phyloP scores from a whole-genome alignment of 2,113 vertebrate genomes.

The Chlamydotis undulata region DNA sequence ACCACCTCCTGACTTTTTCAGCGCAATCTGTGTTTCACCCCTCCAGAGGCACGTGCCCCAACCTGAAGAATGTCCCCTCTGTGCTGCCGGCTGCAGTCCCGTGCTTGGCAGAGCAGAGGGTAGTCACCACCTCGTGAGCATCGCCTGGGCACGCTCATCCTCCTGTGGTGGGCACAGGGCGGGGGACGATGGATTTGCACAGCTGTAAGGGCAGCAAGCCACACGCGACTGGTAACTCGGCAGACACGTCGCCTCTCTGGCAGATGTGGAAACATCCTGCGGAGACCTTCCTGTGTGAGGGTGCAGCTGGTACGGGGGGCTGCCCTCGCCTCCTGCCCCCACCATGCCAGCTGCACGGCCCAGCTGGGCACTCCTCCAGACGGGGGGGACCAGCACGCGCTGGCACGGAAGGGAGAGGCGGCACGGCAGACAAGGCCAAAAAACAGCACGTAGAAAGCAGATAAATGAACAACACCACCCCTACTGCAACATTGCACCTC shows the following conservation, averaged over 20 bases:
- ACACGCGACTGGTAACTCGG: not conserved
- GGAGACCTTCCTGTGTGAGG: not conserved
- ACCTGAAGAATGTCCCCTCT: not conserved
- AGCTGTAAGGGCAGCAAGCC: constrained; percentile 50
- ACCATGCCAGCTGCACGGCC: not conserved
- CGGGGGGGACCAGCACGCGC: not conserved
- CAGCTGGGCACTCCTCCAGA: not conserved
- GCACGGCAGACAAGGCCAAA: not conserved
- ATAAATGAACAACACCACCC: not conserved
- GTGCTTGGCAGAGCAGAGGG: not conserved
- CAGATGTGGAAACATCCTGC: constrained; percentile 19
- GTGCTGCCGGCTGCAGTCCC: not conserved
- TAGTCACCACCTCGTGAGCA: not conserved
- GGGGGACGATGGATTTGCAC: not conserved
- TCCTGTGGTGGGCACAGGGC: rapidly evolving
- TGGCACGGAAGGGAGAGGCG: not conserved
- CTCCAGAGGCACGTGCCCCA: rapidly evolving
- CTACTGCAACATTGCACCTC: rapidly evolving
- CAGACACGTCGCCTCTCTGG: not conserved
- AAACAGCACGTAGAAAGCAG: not conserved
- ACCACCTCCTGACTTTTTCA: not conserved
- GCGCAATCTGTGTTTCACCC: not conserved
- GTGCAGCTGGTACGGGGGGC: constrained; percentile 36
- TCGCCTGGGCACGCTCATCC: not conserved
- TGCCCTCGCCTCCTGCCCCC: constrained; percentile 5